Base-by-base conservation (phyloP, 2,888 invertebrate species). In the Sesia apiformis region DNA sequence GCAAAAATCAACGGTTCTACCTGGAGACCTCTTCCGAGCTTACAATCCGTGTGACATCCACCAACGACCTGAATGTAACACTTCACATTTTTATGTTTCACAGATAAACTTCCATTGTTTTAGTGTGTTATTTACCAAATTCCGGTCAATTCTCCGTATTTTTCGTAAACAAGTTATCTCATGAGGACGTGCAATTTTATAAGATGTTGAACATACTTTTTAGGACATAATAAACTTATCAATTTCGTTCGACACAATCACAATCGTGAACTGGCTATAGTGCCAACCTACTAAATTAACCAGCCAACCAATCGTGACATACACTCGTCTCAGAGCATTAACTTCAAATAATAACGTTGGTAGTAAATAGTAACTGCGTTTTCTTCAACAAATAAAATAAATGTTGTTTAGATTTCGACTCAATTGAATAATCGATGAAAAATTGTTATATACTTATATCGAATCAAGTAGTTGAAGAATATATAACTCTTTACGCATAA, bases 141-240 rank as follows among this genome's bases (percentile, higher is more conserved):
- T 55, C 63, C 59, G 60, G 60, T 61, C 52, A 65, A 61, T 59
- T 61, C 51, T 62, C 61, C 59, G 55, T 63, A 67, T 63, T 63
- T 64, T 55, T 67, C 57, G 65, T 65, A 57, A 61, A 66, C 66
- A 68, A 67, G 57, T 75, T 77, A 72, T 69, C 70, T 74, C 81
- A 81, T 83, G 69, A 61, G 67, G 73, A 65, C 57, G 59, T 61
- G 60, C 68, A 76, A 72, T 75, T 46, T 81, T 74, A 69, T 63
- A 65, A 74, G 75, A 69, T 58, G 59, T 63, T 53, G 60, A 76
- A 66, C 69, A 74, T 74, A 76, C 70, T 76, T 40, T 79, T 72
- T 67, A 58, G 69, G 74, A 76, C 74, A 79, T 81, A 83, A 84
- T 77, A 85, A 84, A 85, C 84, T 80, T 75, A 74, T 59, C 65